Base-by-base conservation (phyloP, 2,113 vertebrate genomes). In the Nipponia nippon region DNA sequence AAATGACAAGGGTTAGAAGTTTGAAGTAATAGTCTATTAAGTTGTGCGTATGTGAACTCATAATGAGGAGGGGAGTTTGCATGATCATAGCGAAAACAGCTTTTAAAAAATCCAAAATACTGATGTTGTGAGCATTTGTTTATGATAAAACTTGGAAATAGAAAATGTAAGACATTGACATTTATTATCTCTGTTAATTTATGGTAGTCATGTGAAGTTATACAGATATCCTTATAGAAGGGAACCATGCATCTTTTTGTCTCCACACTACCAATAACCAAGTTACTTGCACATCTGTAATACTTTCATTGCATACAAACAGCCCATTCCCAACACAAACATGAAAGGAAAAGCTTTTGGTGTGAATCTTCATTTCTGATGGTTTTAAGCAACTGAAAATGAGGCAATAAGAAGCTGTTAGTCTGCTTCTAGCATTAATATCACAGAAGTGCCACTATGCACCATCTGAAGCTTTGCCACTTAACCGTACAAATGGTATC, bases 351-450 rank as follows among this genome's bases (percentile, higher is more conserved):
- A 96, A 91, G 94, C 59, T 92, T 75, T 87, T 44, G 66, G 40
- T 73, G 27, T 95, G 75, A 72, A 77, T 86, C 63, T 90, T 80
- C 44, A 67, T 63, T 94, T 95, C 59, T 92, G 83, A 95, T 95
- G 95, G 71, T 63, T 96, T 97, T 84, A 90, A 93, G 95, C 92
- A 97, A 97, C 95, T 95, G 72, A 92, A 88, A 90, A 94, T 92
- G 95, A 97, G 80, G 79, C 87, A 96, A 17, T 92, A 93, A 80
- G 71, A 95, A 94, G 93, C 87, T 95, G 91, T 96, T 94, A 96
- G 94, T 96, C 63, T 96, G 76, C 76, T 95, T 92, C 91, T 76
- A 75, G 91, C 91, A 81, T 88, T 91, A 93, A 83, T 67, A 71
- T 94, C 90, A 88, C 78, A 85, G 71, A 96, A 58, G 85, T 94